These are phyloP conservation scores for Casuarius casuarius DNA, from an alignment of 2,113 vertebrate species.

Conservation along the genomic window DNA sequence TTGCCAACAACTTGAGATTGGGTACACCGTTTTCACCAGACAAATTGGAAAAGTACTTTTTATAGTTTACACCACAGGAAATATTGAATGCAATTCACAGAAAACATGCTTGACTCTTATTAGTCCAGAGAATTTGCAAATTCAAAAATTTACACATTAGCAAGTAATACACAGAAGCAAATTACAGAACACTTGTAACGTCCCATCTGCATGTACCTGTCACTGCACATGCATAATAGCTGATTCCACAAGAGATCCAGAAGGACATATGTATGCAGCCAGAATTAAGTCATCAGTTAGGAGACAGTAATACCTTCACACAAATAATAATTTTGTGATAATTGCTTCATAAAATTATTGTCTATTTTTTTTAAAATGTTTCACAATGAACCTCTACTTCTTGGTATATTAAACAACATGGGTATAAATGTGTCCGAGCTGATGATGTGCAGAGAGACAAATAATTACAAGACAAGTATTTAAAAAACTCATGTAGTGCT, in stretches of 20 bases:
- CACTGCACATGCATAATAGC: background rate
- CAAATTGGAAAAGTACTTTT: background rate
- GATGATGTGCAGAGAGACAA: background rate
- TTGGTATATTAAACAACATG: background rate
- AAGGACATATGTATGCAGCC: background rate
- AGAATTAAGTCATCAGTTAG: constrained; percentile 6
- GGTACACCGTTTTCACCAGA: background rate
- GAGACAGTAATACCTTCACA: background rate
- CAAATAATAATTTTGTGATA: background rate
- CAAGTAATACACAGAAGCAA: background rate
- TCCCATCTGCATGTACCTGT: background rate
- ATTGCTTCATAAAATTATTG: background rate
- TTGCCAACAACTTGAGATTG: background rate
- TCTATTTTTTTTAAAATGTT: background rate
- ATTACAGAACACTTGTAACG: background rate
- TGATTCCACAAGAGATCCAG: background rate
- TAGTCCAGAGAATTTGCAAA: background rate
- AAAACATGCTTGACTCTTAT: background rate
- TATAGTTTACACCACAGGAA: background rate
- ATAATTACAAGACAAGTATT: background rate
- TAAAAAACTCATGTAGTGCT: background rate
- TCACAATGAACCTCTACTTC: background rate
- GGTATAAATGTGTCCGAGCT: background rate
- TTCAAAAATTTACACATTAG: background rate
- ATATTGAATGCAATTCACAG: background rate